Evolutionary conservation across 2,113 vertebrate species (phyloP).

Genomic region (Neogobius melanostomus): DNA sequence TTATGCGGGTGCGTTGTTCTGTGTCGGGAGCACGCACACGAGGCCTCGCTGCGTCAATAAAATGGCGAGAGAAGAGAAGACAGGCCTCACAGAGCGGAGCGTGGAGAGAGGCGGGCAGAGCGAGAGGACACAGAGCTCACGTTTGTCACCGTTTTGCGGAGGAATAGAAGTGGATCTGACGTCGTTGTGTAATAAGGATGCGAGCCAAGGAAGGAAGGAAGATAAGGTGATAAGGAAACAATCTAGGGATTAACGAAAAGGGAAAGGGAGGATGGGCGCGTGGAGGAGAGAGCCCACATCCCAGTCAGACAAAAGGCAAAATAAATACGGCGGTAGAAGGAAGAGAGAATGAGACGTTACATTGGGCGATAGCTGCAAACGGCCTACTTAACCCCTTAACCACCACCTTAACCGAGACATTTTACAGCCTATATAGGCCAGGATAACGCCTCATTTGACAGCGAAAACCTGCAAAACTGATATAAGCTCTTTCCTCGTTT

Average conservation of each 20-base stretch:
- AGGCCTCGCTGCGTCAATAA: slow-evolving; percentile 2
- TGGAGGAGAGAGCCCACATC: background rate
- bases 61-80: slow-evolving; percentile 3
- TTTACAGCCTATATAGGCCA: too few relatives aligned
- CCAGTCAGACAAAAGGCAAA: background rate
- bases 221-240: background rate
- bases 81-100: background rate
- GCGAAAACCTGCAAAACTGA: too few relatives aligned
- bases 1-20: background rate
- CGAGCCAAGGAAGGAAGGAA: background rate
- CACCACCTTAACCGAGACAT: too few relatives aligned
- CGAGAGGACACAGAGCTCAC: background rate
- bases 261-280: background rate
- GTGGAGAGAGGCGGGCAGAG: background rate
- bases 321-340: background rate
- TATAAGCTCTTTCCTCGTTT: too few relatives aligned
- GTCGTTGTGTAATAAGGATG: background rate
- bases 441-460: too few relatives aligned
- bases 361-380: too few relatives aligned
- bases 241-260: background rate
- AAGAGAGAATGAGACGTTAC: background rate
- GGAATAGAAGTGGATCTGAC: slow-evolving; percentile 9
- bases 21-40: slow-evolving; percentile 3
- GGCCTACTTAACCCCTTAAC: too few relatives aligned
- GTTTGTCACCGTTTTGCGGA: background rate